Conservation (phyloP, 2,797 vertebrate species). For the Acrossocheilus wenchowensis region DNA sequence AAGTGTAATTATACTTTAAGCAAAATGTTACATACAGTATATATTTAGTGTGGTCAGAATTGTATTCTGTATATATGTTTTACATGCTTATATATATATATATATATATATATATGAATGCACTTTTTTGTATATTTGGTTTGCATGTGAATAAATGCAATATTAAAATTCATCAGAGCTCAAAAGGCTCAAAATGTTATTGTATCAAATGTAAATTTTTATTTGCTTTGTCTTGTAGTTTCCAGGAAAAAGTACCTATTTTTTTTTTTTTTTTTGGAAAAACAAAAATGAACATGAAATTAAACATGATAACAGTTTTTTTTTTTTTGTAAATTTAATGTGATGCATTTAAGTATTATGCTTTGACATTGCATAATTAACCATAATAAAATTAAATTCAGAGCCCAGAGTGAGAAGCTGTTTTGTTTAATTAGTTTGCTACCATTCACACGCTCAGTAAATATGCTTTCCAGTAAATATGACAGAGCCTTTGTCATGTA, state of each 20-base stretch:
- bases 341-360: neutral
- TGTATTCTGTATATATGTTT: neutral
- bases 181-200: neutral
- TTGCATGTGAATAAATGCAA: neutral
- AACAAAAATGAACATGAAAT: neutral
- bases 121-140: neutral
- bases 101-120: neutral
- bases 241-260: neutral
- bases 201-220: neutral
- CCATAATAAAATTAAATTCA: neutral
- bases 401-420: neutral
- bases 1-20: neutral
- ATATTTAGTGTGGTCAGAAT: neutral
- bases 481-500: slow-evolving; percentile 33
- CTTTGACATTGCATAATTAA: neutral
- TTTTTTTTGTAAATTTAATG: neutral
- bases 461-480: slow-evolving; percentile 20
- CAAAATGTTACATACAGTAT: neutral
- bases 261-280: too few species aligned
- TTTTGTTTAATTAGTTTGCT: neutral
- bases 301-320: neutral
- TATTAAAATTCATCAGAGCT: neutral
- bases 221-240: neutral
- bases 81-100: neutral
- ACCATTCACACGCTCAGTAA: neutral